Conservation (phyloP, 2,113 vertebrate genomes). For the Ceuthmochares aereus region DNA sequence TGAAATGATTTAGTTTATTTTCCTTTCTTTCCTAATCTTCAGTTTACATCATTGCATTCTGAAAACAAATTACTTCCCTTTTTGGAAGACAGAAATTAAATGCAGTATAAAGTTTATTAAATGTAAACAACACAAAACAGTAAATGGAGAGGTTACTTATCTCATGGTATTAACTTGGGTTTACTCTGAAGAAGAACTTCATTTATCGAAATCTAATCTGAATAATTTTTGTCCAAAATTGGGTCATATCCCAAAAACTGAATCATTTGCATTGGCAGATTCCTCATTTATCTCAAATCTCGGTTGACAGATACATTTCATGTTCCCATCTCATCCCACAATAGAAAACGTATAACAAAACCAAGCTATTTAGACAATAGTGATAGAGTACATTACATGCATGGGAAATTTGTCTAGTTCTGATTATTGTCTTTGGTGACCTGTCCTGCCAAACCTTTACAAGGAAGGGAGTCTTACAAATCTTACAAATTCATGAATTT, state of each 20-base stretch:
- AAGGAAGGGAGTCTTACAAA: background rate
- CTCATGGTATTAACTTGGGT: background rate
- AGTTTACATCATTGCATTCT: background rate
- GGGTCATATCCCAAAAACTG: background rate
- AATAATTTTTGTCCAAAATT: conserved; percentile 13
- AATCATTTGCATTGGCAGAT: conserved; percentile 7
- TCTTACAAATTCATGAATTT: background rate
- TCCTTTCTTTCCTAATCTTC: background rate
- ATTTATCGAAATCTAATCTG: background rate
- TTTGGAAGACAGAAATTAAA: background rate
- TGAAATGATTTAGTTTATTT: background rate
- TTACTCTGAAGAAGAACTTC: background rate
- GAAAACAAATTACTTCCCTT: background rate
- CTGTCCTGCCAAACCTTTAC: background rate
- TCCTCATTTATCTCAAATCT: background rate
- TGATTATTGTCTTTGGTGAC: background rate
- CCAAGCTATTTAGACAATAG: background rate
- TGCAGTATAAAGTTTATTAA: background rate
- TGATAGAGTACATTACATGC: background rate
- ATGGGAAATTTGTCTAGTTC: background rate
- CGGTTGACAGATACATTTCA: background rate
- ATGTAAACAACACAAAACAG: background rate
- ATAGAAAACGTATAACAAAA: background rate
- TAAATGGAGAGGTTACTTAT: conserved; percentile 25
- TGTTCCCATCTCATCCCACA: background rate